A percentile compares a stretch with the other conserved stretches of the same genome.
These are phyloP conservation scores for Scomber colias DNA, from an alignment of 2,113 vertebrate species.

Conservation along the genomic window DNA sequence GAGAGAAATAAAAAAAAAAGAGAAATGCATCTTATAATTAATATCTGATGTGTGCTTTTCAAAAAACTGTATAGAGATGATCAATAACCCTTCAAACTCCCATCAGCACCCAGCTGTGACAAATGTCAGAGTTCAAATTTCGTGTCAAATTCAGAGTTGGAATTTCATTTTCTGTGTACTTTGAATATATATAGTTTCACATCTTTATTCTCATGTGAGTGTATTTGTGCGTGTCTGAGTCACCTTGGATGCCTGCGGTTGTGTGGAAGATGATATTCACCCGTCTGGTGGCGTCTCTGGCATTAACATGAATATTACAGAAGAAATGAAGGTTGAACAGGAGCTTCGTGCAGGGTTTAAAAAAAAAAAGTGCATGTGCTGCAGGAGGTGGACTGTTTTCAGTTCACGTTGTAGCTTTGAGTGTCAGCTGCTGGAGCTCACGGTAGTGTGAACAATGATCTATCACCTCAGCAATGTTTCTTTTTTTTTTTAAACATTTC, in stretches of 20 bases:
- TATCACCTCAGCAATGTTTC: no score
- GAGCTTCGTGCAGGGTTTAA: background rate
- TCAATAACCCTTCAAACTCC: no score
- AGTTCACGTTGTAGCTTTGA: background rate
- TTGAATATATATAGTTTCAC: conserved; percentile 73
- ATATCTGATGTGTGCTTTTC: background rate
- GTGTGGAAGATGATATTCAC: conserved; percentile 63
- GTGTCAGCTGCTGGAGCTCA: background rate
- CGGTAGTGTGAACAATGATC: background rate
- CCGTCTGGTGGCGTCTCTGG: conserved; percentile 35
- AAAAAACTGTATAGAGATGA: no score
- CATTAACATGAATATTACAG: conserved; percentile 54
- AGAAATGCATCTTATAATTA: background rate
- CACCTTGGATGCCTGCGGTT: conserved; percentile 62
- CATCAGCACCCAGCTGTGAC: conserved; percentile 3
- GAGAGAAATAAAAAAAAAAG: no score
- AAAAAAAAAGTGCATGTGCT: background rate
- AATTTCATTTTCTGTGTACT: conserved; percentile 78
- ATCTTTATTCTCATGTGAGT: conserved; percentile 68
- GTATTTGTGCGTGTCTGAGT: conserved; percentile 72
- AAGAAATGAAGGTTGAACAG: conserved; percentile 26
- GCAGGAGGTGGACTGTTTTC: conserved; percentile 1
- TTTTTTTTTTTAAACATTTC: no score
- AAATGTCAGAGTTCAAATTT: background rate
- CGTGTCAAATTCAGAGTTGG: conserved; percentile 24